A percentile compares a stretch with the other conserved stretches of the same genome.
These are phyloP conservation scores for Eumeta japonica DNA, from an alignment of 1,140 invertebrate genomes.

Conservation along the genomic window DNA sequence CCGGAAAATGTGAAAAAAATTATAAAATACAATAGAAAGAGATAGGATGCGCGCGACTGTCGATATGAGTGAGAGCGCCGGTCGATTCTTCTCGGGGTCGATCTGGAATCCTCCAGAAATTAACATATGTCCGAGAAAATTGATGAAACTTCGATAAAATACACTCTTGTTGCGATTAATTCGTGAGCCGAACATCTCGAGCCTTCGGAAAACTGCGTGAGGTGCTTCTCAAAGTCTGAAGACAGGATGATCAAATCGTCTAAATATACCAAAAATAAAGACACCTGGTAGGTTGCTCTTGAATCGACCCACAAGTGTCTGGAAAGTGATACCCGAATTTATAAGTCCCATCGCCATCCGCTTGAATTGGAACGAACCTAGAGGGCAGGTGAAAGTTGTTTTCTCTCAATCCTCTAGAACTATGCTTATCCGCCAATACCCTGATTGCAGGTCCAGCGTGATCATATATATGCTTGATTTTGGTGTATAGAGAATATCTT, in stretches of 20 bases:
- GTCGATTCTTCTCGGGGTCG: constrained; percentile 34
- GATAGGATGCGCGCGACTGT: too few species aligned
- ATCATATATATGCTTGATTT: constrained; percentile 17
- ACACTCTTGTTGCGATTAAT: constrained; percentile 35
- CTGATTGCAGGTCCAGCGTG: constrained; percentile 59
- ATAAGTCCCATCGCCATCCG: not conserved
- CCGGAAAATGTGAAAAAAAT: too few species aligned
- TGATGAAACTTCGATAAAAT: constrained; percentile 26
- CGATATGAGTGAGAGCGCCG: too few species aligned
- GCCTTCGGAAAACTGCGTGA: constrained; percentile 25
- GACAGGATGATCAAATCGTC: constrained; percentile 44
- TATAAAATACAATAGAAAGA: too few species aligned
- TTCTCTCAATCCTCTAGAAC: constrained; percentile 7
- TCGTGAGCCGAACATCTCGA: constrained; percentile 24
- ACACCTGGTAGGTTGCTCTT: too few species aligned
- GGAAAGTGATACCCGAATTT: too few species aligned
- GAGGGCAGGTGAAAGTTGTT: too few species aligned
- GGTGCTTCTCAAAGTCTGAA: constrained; percentile 30
- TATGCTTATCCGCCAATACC: constrained; percentile 9
- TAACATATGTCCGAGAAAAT: constrained; percentile 43
- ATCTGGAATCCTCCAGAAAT: constrained; percentile 24
- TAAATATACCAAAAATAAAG: constrained; percentile 31
- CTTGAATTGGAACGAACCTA: constrained; percentile 2
- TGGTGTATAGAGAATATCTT: constrained; percentile 31
- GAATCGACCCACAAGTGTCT: too few species aligned